Percentiles rank a stretch among this genome's conserved stretches.
Evolutionary conservation across 53 echinoderm and acorn worm species (phyloP).

Genomic region (Patiria pectinifera): DNA sequence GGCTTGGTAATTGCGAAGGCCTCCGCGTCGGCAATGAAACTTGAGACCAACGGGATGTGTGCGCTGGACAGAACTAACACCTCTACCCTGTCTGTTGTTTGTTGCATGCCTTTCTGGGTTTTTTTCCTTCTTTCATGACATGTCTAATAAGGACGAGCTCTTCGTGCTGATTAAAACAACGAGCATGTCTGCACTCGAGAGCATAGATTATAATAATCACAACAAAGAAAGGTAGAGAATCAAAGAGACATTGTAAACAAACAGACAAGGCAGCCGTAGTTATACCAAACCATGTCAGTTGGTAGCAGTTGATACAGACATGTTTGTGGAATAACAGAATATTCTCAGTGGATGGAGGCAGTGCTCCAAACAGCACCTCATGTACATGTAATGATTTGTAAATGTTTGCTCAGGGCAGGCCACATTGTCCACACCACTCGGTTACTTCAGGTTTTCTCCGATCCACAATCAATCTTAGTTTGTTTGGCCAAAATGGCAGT

Average conservation of each 20-base stretch:
- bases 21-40: conserved; percentile 44
- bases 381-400: neutral
- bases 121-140: conserved; percentile 21
- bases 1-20: conserved; percentile 56
- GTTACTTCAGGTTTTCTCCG: neutral
- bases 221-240: neutral
- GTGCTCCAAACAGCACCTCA: neutral
- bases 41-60: conserved; percentile 55
- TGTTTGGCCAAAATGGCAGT: neutral
- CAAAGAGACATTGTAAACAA: neutral
- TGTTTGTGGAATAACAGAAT: neutral
- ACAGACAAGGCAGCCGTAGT: neutral
- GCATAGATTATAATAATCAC: neutral
- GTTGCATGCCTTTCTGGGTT: neutral
- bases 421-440: neutral
- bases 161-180: conserved; percentile 28
- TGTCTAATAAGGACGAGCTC: conserved; percentile 38
- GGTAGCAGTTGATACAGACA: neutral
- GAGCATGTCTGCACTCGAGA: neutral
- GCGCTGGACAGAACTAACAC: conserved; percentile 55
- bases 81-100: conserved; percentile 48
- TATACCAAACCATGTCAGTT: neutral
- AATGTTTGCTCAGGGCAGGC: neutral
- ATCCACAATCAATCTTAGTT: neutral
- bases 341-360: neutral